Percentiles rank a stretch among this genome's conserved stretches.
phyloP scores from a whole-genome alignment of 92 coral and sea anemone genomes.

The Bergia sp. region DNA sequence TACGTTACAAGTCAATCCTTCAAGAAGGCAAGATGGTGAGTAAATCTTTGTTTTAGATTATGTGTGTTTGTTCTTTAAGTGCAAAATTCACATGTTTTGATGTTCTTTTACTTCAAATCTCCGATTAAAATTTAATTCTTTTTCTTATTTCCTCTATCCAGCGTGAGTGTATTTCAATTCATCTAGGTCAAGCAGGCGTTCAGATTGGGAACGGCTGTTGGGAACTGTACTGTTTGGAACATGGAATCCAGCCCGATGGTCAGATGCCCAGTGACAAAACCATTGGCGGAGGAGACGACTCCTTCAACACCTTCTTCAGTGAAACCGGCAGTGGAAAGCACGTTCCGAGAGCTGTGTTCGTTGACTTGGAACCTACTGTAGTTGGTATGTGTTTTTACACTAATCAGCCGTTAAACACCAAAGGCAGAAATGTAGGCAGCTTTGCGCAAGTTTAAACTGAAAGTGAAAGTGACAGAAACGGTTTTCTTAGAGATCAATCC shows the following conservation, averaged over 20 bases:
- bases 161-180: constrained; percentile 99
- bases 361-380: constrained; percentile 97
- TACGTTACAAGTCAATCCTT: neutral
- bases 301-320: constrained; percentile 96
- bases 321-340: constrained; percentile 97
- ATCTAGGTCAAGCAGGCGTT: constrained; percentile 97
- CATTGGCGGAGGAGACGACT: constrained; percentile 90
- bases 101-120: too few species aligned
- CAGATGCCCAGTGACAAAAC: constrained; percentile 89
- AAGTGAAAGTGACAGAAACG: too few species aligned
- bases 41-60: neutral
- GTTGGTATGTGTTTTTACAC: constrained; percentile 66
- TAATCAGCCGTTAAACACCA: neutral
- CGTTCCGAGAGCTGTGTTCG: constrained; percentile 96
- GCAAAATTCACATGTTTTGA: too few species aligned
- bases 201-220: constrained; percentile 98
- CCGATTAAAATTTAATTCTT: neutral
- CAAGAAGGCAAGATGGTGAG: constrained; percentile 13
- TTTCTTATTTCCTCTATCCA: constrained; percentile 9
- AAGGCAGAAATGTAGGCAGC: neutral
- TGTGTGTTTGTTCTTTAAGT: neutral
- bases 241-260: constrained; percentile 97
- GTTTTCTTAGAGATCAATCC: too few species aligned
- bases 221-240: constrained; percentile 98
- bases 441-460: neutral